phyloP scores from a whole-genome alignment of 2,113 vertebrate genomes.

The Terrapene triunguis region DNA sequence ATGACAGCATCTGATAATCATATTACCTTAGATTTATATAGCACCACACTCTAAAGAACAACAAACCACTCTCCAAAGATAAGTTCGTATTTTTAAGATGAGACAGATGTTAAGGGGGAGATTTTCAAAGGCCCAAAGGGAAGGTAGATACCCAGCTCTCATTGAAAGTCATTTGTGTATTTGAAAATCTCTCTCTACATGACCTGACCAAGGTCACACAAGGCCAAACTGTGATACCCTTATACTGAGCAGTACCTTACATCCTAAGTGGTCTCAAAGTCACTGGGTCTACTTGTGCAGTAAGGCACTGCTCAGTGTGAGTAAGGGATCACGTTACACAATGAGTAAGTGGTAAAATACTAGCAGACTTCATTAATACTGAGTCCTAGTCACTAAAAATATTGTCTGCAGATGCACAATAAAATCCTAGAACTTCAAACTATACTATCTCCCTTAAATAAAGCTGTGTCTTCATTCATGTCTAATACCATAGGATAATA shows the following conservation, averaged over 20 bases:
- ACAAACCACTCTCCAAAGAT: neutral
- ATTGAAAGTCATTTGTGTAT: neutral
- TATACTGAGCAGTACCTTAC: neutral
- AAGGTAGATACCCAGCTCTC: neutral
- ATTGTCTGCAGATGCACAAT: neutral
- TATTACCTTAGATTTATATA: neutral
- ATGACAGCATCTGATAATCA: conserved; percentile 48
- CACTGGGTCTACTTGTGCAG: neutral
- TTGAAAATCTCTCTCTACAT: neutral
- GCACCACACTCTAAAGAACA: neutral
- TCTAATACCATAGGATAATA: neutral
- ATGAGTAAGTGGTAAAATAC: neutral
- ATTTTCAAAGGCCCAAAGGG: neutral
- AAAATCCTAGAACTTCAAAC: neutral
- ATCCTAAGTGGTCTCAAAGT: neutral
- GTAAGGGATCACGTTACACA: neutral
- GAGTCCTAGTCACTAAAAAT: neutral
- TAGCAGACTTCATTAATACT: neutral
- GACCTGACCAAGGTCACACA: neutral
- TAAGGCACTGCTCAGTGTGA: neutral
- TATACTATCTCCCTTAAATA: neutral
- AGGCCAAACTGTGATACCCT: neutral
- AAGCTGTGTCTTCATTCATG: neutral
- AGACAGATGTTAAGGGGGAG: neutral
- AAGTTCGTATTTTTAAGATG: neutral